A percentile compares a stretch with the other conserved stretches of the same genome.
phyloP scores from a whole-genome alignment of 2,797 vertebrate genomes.

The Sebastolobus altivelis region DNA sequence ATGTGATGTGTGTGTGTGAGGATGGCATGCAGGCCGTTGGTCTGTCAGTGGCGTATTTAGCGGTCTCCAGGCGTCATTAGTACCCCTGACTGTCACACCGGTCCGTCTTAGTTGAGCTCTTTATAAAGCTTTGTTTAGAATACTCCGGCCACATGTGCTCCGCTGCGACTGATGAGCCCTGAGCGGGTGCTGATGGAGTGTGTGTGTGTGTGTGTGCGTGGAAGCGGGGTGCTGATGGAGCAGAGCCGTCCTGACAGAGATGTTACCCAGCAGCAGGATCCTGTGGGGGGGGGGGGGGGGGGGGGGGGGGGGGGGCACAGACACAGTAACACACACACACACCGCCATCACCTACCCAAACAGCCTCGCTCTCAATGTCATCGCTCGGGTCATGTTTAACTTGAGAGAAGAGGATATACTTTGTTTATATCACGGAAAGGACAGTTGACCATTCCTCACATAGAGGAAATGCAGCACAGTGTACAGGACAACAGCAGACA shows the following conservation, averaged over 20 bases:
- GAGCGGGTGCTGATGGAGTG: constrained; percentile 84
- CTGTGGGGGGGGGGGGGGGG: too few relatives aligned
- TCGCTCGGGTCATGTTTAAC: constrained; percentile 68
- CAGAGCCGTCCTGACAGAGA: constrained; percentile 80
- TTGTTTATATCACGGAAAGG: constrained; percentile 65
- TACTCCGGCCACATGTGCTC: constrained; percentile 88
- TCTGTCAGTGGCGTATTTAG: constrained; percentile 84
- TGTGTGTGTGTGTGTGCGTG: constrained; percentile 53
- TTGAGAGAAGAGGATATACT: constrained; percentile 67
- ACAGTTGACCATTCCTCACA: constrained; percentile 63
- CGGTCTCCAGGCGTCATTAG: constrained; percentile 89
- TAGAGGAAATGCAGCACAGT: constrained; percentile 43
- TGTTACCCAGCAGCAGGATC: constrained; percentile 78
- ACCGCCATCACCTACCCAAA: constrained; percentile 59
- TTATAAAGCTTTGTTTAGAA: constrained; percentile 95
- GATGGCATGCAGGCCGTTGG: constrained; percentile 71
- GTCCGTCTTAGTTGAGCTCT: constrained; percentile 85
- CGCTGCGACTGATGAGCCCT: constrained; percentile 85
- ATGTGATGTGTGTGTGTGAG: constrained; percentile 44
- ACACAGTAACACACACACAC: constrained; percentile 30
- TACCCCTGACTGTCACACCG: constrained; percentile 86
- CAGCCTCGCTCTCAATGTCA: constrained; percentile 72
- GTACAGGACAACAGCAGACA: constrained; percentile 31
- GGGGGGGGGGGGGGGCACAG: too few relatives aligned
- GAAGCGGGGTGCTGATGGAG: constrained; percentile 76